Percentiles rank a stretch among this genome's conserved stretches.
phyloP scores from a whole-genome alignment of 2,888 invertebrate species.

The Agrilus cyanescens region DNA sequence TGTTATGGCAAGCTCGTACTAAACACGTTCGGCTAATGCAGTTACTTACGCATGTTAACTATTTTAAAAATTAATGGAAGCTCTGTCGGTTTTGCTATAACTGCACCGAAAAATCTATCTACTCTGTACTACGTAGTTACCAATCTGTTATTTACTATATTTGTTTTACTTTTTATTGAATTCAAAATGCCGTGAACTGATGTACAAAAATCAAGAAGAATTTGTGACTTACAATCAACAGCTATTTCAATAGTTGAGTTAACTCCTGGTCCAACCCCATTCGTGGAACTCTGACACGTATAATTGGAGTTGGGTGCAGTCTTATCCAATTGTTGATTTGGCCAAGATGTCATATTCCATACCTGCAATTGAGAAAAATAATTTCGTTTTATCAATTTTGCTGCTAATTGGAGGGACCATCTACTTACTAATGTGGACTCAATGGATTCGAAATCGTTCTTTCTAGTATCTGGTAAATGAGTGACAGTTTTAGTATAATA shows the following conservation, averaged over 20 bases:
- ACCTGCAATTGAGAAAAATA: constrained; percentile 35
- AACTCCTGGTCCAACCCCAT: constrained; percentile 68
- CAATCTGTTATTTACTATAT: too few relatives aligned
- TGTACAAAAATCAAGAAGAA: too few relatives aligned
- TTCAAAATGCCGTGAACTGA: too few relatives aligned
- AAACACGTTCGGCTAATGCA: too few relatives aligned
- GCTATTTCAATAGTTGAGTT: constrained; percentile 74
- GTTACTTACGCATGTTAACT: too few relatives aligned
- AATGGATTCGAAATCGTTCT: constrained; percentile 81
- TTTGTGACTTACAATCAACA: constrained; percentile 69
- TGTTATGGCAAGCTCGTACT: too few relatives aligned
- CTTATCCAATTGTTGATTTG: constrained; percentile 63
- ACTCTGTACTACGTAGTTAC: too few relatives aligned
- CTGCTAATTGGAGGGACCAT: background rate
- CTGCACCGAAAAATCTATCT: too few relatives aligned
- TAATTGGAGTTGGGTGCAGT: constrained; percentile 69
- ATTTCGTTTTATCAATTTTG: background rate
- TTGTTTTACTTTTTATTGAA: too few relatives aligned
- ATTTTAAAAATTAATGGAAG: too few relatives aligned
- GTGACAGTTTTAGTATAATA: constrained; percentile 59
- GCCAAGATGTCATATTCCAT: constrained; percentile 82
- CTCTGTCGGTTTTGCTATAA: too few relatives aligned
- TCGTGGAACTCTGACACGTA: constrained; percentile 68
- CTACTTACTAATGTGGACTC: constrained; percentile 66
- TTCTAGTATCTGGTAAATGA: constrained; percentile 60